Evolutionary conservation across 1,140 invertebrate genomes (phyloP).

Genomic region (Danaus melanippus): DNA sequence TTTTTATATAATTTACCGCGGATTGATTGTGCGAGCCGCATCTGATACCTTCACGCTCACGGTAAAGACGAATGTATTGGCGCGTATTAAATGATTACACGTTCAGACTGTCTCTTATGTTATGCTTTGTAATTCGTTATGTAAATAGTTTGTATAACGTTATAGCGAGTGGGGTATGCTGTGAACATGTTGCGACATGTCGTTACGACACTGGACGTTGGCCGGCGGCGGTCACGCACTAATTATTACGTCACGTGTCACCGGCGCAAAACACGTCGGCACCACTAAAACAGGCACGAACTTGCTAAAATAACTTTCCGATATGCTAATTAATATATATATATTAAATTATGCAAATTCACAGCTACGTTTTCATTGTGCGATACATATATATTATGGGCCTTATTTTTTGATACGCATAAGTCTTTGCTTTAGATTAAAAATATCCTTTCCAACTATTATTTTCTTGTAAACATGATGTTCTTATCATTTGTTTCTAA

Average conservation of each 20-base stretch:
- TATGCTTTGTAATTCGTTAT: background rate
- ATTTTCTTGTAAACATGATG: too few relatives aligned
- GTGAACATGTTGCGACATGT: slow-evolving; percentile 41
- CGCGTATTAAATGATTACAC: background rate
- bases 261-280: slow-evolving; percentile 56
- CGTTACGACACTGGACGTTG: slow-evolving; percentile 38
- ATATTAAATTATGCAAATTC: too few relatives aligned
- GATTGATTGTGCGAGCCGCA: slow-evolving; percentile 53
- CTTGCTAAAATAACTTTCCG: slow-evolving; percentile 22
- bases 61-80: background rate
- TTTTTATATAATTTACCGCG: slow-evolving; percentile 70
- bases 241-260: slow-evolving; percentile 64
- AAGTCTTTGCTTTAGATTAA: too few relatives aligned
- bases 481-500: too few relatives aligned
- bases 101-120: background rate
- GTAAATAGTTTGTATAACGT: slow-evolving; percentile 1
- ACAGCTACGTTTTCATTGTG: too few relatives aligned
- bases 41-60: slow-evolving; percentile 27
- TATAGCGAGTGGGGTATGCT: slow-evolving; percentile 16
- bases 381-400: too few relatives aligned
- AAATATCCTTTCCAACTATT: too few relatives aligned
- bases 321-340: slow-evolving; percentile 11
- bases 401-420: too few relatives aligned
- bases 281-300: slow-evolving; percentile 24
- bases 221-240: slow-evolving; percentile 54